Evolutionary conservation across 2,797 vertebrate species (phyloP), one percentile per base, ranked within the genome.

Genomic region (Capromys pilorides): DNA sequence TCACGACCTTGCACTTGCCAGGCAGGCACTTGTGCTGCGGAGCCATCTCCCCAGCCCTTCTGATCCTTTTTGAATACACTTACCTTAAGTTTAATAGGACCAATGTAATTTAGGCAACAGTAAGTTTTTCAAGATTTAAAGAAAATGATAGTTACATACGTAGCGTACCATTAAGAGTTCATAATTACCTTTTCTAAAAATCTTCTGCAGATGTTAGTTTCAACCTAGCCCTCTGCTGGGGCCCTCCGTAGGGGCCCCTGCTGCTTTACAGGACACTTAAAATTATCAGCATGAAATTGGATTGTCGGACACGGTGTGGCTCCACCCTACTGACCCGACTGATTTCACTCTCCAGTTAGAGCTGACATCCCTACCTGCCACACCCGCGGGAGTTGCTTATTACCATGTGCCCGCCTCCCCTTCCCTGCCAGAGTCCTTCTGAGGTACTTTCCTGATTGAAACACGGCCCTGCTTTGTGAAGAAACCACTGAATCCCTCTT

Each of bases 111-210:
- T 59, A 82, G 5, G 88, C 41, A 73, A 49, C 12, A 84, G 39
- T 36, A 41, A 69, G 13, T 82, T 78, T 94, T 67, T 90, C 49
- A 28, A 75, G 80, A 57, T 80, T 89, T 79, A 95, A 94, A 94
- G 75, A 85, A 82, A 92, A 73, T n/a, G 28, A 39, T 7, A 83
- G 21, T 66, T 69, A 62, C 10, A 7, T 19, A 62, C 10, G 6
- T 19, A 24, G 36, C 88, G 33, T 77, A 82, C 69, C 13, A 49
- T n/a, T 24, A 88, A 85, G 28, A 1, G 81, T 93, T 91, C 78
- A 61, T 87, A 91, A 59, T 12, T 24, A 21, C 75, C 11, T 95
- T 82, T 86, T 28, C 67, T 77, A 83, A 81, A 92, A 71, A 77
- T 41, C n/a, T 19, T 62, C 13, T n/a, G 7, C 31, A 73, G 62